A percentile compares a stretch with the other conserved stretches of the same genome.
phyloP scores from a whole-genome alignment of 37 sponge, comb jelly and placozoan species.

The Crambe crambe region DNA sequence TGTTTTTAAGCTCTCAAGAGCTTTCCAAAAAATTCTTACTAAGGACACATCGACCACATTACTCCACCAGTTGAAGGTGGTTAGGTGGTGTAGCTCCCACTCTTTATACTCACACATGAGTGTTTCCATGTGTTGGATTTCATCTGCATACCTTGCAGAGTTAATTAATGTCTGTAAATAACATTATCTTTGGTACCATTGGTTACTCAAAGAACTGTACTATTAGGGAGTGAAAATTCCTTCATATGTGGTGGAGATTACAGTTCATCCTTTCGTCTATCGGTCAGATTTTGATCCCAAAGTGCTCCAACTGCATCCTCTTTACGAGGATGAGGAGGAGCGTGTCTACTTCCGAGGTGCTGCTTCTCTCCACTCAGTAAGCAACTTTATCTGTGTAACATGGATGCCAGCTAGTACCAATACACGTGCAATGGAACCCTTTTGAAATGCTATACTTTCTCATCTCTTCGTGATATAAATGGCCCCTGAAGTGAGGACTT shows the following conservation, averaged over 20 bases:
- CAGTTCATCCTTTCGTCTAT: constrained; percentile 35
- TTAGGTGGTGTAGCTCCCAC: too few relatives aligned
- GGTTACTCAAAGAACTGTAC: not conserved
- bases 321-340: constrained; percentile 65
- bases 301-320: constrained; percentile 42
- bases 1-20: too few relatives aligned
- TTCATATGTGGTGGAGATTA: constrained; percentile 53
- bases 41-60: too few relatives aligned
- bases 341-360: constrained; percentile 51
- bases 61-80: too few relatives aligned
- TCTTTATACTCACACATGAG: not conserved
- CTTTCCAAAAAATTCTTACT: too few relatives aligned
- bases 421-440: too few relatives aligned
- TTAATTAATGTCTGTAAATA: too few relatives aligned
- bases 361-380: constrained; percentile 40
- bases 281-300: not conserved
- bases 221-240: constrained; percentile 35
- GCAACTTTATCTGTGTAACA: not conserved
- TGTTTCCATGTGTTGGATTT: too few relatives aligned
- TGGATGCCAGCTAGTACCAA: not conserved
- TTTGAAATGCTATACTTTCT: too few relatives aligned
- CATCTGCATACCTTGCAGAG: too few relatives aligned
- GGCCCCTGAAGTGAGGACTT: too few relatives aligned
- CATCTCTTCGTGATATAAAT: too few relatives aligned
- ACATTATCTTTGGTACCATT: not conserved